A percentile compares a stretch with the other conserved stretches of the same genome.
phyloP scores from a whole-genome alignment of 2,888 invertebrate genomes.

The Hemistola chrysoprasaria region DNA sequence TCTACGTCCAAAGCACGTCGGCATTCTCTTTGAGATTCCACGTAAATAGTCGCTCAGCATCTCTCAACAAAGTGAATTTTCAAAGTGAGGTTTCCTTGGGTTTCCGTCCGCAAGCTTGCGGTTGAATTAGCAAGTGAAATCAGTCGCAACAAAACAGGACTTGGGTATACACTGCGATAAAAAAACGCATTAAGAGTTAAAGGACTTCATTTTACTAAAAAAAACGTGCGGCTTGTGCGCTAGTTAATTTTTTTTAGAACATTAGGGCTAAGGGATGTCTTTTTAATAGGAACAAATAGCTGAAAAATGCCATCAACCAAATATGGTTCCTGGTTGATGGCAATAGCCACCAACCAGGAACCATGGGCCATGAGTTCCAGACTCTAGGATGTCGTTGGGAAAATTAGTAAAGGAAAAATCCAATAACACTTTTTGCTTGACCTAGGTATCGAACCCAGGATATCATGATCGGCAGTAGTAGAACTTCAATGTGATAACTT shows the following conservation, averaged over 20 bases:
- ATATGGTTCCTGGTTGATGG: too few relatives aligned
- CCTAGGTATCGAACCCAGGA: too few relatives aligned
- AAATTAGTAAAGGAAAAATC: too few relatives aligned
- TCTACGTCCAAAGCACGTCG: background rate
- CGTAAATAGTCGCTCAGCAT: conserved; percentile 4
- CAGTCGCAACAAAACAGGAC: conserved; percentile 1
- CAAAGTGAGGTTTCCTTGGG: conserved; percentile 10
- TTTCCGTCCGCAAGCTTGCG: conserved; percentile 8
- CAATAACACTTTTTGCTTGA: too few relatives aligned
- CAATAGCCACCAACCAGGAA: too few relatives aligned
- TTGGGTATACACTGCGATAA: conserved; percentile 2
- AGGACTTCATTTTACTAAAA: conserved; percentile 2
- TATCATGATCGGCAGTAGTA: too few relatives aligned
- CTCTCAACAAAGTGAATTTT: conserved; percentile 4
- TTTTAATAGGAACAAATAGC: too few relatives aligned
- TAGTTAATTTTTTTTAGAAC: background rate
- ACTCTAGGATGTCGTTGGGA: too few relatives aligned
- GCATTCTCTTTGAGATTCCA: background rate
- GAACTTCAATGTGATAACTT: too few relatives aligned
- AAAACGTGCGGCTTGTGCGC: background rate
- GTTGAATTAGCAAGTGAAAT: conserved; percentile 20
- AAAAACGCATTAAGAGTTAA: conserved; percentile 1
- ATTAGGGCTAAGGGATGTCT: background rate
- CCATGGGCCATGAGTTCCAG: too few relatives aligned
- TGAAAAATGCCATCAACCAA: too few relatives aligned